A percentile compares a stretch with the other conserved stretches of the same genome.
Evolutionary conservation across 2,797 vertebrate species (phyloP).

Genomic region (Jordanella pulchra): DNA sequence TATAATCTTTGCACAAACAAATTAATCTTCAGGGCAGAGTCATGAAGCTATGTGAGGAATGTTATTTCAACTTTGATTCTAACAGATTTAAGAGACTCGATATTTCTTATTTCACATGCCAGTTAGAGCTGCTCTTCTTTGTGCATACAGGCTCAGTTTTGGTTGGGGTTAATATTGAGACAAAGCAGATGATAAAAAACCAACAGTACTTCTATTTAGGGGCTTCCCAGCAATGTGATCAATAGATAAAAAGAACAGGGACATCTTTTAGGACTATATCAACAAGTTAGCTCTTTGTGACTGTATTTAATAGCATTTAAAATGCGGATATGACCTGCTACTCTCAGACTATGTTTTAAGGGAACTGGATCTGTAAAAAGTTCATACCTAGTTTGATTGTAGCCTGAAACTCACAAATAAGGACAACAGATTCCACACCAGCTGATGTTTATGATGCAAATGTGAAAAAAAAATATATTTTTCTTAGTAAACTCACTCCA

Average conservation of each 20-base stretch:
- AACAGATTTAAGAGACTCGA: slow-evolving; percentile 54
- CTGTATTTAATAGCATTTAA: background rate
- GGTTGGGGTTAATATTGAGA: slow-evolving; percentile 57
- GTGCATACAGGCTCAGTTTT: slow-evolving; percentile 23
- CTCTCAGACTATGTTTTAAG: too few species aligned
- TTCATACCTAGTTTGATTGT: too few species aligned
- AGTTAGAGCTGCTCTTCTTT: slow-evolving; percentile 32
- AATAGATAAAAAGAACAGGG: slow-evolving; percentile 47
- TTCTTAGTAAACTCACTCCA: too few species aligned
- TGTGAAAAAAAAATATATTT: too few species aligned
- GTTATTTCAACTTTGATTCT: slow-evolving; percentile 58
- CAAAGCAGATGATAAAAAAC: slow-evolving; percentile 37
- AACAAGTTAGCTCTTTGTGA: background rate
- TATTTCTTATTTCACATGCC: slow-evolving; percentile 54
- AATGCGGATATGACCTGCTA: too few species aligned
- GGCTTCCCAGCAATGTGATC: slow-evolving; percentile 33
- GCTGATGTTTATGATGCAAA: too few species aligned
- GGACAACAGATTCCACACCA: too few species aligned
- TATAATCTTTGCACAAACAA: slow-evolving; percentile 62
- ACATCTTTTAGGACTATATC: slow-evolving; percentile 5
- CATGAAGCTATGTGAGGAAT: slow-evolving; percentile 68
- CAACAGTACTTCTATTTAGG: slow-evolving; percentile 4
- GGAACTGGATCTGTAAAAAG: too few species aligned
- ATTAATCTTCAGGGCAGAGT: slow-evolving; percentile 68
- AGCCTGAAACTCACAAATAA: too few species aligned